A percentile compares a stretch with the other conserved stretches of the same genome.
Conservation (phyloP, 2,113 vertebrate genomes). For the Tichodroma muraria region DNA sequence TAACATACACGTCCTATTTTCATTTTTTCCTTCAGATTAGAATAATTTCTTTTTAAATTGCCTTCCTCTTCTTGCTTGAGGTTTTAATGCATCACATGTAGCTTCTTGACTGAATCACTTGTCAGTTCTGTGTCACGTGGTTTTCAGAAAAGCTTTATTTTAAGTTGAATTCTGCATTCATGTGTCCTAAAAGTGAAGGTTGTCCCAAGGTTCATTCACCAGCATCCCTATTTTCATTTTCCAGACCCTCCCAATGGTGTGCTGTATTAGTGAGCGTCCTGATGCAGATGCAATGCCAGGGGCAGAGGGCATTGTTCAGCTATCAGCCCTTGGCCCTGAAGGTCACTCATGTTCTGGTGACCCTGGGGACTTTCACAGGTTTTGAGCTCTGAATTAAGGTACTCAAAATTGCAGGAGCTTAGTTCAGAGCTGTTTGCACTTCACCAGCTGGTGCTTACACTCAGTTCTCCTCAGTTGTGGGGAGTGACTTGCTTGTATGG, state of each 20-base stretch:
- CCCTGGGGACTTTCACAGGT: background rate
- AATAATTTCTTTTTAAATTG: background rate
- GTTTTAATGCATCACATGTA: background rate
- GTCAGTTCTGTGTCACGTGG: background rate
- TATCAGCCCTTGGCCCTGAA: background rate
- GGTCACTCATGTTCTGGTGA: background rate
- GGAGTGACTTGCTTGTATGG: background rate
- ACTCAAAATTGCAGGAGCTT: background rate
- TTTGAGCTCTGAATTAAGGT: background rate
- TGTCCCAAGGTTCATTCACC: background rate
- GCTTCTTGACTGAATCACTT: background rate
- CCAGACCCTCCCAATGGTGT: background rate
- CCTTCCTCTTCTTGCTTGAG: background rate
- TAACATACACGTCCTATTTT: background rate
- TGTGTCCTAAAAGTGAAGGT: background rate
- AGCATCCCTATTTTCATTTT: background rate
- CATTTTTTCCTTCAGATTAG: background rate
- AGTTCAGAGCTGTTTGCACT: background rate
- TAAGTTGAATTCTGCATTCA: background rate
- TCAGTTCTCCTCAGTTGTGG: background rate
- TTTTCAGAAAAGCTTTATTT: background rate
- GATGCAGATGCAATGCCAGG: background rate
- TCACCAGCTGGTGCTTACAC: background rate
- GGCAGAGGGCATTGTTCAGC: background rate
- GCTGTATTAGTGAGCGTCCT: background rate